A percentile compares a stretch with the other conserved stretches of the same genome.
phyloP scores from a whole-genome alignment of 2,797 vertebrate genomes.

The Myotis daubentonii region DNA sequence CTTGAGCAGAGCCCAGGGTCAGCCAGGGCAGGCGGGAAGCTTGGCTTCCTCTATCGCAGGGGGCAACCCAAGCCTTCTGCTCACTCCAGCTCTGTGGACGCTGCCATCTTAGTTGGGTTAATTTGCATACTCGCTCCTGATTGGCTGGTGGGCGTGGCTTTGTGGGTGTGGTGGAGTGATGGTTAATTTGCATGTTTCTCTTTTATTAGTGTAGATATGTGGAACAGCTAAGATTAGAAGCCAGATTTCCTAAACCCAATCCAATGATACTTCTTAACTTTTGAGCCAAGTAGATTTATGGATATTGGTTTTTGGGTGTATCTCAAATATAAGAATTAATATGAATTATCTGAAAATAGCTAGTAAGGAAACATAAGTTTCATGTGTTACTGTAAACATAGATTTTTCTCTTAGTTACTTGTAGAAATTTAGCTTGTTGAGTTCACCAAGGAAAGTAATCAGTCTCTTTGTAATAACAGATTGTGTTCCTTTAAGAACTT shows the following conservation, averaged over 20 bases:
- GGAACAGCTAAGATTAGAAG: background rate
- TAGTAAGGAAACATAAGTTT: background rate
- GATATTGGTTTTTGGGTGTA: background rate
- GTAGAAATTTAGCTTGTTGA: constrained; percentile 18
- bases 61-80: too few species aligned
- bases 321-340: constrained; percentile 9
- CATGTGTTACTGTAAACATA: background rate
- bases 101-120: too few species aligned
- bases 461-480: background rate
- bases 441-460: background rate
- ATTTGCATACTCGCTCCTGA: too few species aligned
- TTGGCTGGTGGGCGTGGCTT: too few species aligned
- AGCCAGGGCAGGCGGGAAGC: too few species aligned
- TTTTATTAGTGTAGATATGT: background rate
- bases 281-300: background rate
- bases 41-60: too few species aligned
- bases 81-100: too few species aligned
- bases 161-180: too few species aligned
- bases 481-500: constrained; percentile 12
- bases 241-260: background rate
- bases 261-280: background rate
- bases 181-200: too few species aligned
- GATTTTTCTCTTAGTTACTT: background rate
- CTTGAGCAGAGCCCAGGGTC: too few species aligned
- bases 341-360: background rate